phyloP scores from a whole-genome alignment of 2,797 vertebrate genomes.

The Coccyzus lansbergi region DNA sequence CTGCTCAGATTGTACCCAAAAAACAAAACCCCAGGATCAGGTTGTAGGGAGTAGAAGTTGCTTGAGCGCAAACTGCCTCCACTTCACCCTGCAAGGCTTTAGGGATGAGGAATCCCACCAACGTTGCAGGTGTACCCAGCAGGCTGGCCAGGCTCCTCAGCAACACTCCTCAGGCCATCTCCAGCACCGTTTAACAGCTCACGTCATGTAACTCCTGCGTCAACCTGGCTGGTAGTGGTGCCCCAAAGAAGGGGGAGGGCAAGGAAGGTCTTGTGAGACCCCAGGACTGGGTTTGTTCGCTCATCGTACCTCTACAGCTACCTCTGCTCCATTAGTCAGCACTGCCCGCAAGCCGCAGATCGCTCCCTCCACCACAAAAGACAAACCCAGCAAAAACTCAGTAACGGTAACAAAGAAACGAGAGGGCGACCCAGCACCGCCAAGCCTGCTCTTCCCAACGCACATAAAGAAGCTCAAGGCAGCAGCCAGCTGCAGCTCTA shows the following conservation, averaged over 20 bases:
- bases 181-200: neutral
- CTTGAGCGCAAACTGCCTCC: neutral
- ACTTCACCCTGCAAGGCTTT: neutral
- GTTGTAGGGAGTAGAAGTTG: neutral
- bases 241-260: neutral
- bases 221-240: neutral
- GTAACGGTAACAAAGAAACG: constrained; percentile 12
- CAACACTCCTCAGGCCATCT: neutral
- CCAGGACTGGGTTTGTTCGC: neutral
- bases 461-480: neutral
- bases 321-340: neutral
- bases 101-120: neutral
- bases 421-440: neutral
- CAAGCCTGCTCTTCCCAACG: neutral
- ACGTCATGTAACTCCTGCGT: accelerated
- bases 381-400: constrained; percentile 31
- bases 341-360: neutral
- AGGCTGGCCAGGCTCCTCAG: neutral
- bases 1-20: constrained; percentile 11
- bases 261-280: neutral
- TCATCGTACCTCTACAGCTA: neutral
- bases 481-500: neutral
- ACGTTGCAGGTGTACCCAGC: neutral
- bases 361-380: neutral
- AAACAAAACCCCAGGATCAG: neutral